Conservation (phyloP, 2,888 invertebrate species). For the Clostera curtula region DNA sequence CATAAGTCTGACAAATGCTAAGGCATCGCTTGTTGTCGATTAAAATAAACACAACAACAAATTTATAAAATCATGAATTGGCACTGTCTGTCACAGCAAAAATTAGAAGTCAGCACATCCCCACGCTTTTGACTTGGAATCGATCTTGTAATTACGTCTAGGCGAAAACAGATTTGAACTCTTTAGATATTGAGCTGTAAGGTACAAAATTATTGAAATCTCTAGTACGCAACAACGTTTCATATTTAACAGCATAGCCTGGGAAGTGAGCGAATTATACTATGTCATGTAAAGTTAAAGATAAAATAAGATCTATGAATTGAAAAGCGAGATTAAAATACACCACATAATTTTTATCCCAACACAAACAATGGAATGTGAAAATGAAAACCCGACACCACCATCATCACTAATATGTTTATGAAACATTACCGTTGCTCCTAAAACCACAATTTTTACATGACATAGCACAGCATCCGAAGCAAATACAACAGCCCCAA, state of each 20-base stretch:
- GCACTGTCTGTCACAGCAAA: conserved; percentile 21
- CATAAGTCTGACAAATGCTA: too few relatives aligned
- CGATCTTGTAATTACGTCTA: conserved; percentile 33
- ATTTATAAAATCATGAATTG: too few relatives aligned
- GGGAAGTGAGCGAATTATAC: conserved; percentile 27
- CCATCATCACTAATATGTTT: neutral
- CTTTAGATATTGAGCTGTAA: conserved; percentile 54
- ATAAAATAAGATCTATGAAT: conserved; percentile 1
- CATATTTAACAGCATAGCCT: conserved; percentile 46
- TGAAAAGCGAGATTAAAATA: neutral
- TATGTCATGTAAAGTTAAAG: conserved; percentile 4
- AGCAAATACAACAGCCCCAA: conserved; percentile 46
- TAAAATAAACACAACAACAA: too few relatives aligned
- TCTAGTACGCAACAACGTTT: conserved; percentile 47
- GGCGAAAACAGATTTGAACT: conserved; percentile 39
- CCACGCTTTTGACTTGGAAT: conserved; percentile 16
- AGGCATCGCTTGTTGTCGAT: too few relatives aligned
- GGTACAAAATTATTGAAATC: conserved; percentile 57
- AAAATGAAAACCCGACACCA: neutral
- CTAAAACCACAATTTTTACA: conserved; percentile 4
- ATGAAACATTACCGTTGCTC: neutral
- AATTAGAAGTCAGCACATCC: conserved; percentile 13
- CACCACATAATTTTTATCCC: neutral
- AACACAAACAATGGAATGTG: neutral
- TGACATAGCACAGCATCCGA: conserved; percentile 28